Conservation (phyloP, 2,888 invertebrate species). For the Leptopilina drosophilae region DNA sequence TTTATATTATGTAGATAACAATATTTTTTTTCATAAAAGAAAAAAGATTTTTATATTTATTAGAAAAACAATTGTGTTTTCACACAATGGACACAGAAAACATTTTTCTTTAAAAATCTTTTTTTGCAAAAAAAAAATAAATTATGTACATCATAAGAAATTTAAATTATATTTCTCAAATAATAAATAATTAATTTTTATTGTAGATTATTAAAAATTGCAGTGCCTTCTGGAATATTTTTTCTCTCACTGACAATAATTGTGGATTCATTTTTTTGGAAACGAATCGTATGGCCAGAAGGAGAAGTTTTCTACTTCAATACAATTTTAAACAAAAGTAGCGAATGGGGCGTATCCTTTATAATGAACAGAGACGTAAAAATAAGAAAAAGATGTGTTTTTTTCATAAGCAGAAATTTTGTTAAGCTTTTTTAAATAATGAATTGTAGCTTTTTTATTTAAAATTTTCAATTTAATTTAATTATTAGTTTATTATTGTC, state of each 20-base stretch:
- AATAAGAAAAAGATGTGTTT: too few species aligned
- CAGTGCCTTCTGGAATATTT: constrained; percentile 84
- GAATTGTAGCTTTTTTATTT: neutral
- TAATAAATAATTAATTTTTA: constrained; percentile 29
- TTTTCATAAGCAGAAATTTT: too few species aligned
- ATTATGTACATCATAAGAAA: neutral
- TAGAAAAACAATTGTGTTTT: too few species aligned
- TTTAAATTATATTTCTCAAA: neutral
- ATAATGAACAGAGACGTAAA: neutral
- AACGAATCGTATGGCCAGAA: constrained; percentile 95
- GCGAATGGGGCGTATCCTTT: constrained; percentile 98
- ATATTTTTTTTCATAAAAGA: constrained; percentile 23
- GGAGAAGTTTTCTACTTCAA: constrained; percentile 98
- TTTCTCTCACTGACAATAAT: constrained; percentile 85
- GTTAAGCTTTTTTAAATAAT: neutral
- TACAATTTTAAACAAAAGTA: constrained; percentile 94
- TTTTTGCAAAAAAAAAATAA: constrained; percentile 19
- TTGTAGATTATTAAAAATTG: constrained; percentile 85
- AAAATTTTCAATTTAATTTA: too few species aligned
- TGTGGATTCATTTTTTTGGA: constrained; percentile 97
- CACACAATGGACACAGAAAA: too few species aligned
- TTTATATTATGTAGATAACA: neutral
- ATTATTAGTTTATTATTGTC: too few species aligned
- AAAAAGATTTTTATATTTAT: neutral
- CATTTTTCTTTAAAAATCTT: neutral